These are phyloP conservation scores for Nephrocerus scutellatus DNA, from an alignment of 2,888 invertebrate genomes.

Conservation along the genomic window DNA sequence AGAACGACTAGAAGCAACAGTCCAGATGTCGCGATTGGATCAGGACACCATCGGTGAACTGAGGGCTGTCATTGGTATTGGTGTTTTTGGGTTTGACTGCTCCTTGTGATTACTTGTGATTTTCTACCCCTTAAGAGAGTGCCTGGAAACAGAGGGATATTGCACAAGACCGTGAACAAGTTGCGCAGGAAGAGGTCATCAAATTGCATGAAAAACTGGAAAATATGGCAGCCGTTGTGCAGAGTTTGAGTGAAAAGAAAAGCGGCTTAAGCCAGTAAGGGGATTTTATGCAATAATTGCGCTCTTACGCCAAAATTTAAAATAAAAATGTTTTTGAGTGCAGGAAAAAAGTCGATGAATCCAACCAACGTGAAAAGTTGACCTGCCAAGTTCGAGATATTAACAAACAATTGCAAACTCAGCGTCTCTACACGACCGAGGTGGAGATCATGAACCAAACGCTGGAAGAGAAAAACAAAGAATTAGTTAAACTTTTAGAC, in stretches of 20 bases:
- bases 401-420: slow-evolving; percentile 41
- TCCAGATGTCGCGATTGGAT: slow-evolving; percentile 36
- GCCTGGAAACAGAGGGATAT: slow-evolving; percentile 47
- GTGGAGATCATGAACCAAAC: slow-evolving; percentile 40
- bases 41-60: slow-evolving; percentile 41
- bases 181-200: slow-evolving; percentile 40
- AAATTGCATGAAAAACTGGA: slow-evolving; percentile 39
- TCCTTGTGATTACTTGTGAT: not conserved
- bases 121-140: slow-evolving; percentile 30
- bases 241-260: slow-evolving; percentile 37
- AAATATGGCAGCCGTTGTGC: slow-evolving; percentile 34
- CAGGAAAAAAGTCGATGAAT: slow-evolving; percentile 38
- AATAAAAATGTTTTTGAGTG: no score
- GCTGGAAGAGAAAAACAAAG: slow-evolving; percentile 43
- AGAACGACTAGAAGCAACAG: slow-evolving; percentile 31
- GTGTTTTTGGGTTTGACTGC: not conserved
- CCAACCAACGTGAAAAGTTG: slow-evolving; percentile 42
- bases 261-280: slow-evolving; percentile 30
- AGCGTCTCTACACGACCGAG: slow-evolving; percentile 40
- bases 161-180: slow-evolving; percentile 44
- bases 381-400: slow-evolving; percentile 42
- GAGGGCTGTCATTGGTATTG: slow-evolving; percentile 40
- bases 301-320: not conserved
- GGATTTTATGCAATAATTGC: not conserved
- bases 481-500: slow-evolving; percentile 40